Evolutionary conservation across 2,797 vertebrate species (phyloP).

Genomic region (Fratercula arctica): DNA sequence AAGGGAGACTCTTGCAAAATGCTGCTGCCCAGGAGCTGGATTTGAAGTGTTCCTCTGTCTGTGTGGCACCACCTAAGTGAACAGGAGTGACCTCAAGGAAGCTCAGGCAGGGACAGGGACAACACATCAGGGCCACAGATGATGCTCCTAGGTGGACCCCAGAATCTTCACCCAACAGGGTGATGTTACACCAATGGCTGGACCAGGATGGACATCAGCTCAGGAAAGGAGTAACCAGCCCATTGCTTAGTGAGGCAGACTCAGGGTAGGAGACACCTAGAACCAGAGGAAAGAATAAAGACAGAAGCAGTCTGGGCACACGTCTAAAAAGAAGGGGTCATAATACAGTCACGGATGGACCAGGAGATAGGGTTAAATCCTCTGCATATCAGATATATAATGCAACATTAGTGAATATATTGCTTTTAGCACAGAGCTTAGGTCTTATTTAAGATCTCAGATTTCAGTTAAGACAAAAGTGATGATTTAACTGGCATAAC

Average conservation of each 20-base stretch:
- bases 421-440: neutral
- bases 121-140: rapidly evolving
- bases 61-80: neutral
- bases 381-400: neutral
- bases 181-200: rapidly evolving
- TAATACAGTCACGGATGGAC: neutral
- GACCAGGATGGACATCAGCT: neutral
- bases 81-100: neutral
- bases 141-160: neutral
- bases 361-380: neutral
- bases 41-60: neutral
- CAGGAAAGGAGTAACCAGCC: neutral
- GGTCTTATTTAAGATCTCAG: neutral
- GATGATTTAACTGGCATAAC: neutral
- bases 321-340: neutral
- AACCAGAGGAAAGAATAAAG: neutral
- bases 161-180: neutral
- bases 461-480: neutral
- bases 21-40: neutral
- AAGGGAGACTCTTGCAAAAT: neutral
- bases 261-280: neutral
- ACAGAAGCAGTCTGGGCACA: neutral
- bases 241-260: neutral
- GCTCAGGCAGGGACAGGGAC: neutral
- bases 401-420: neutral